phyloP scores from a whole-genome alignment of 2,797 vertebrate species.

The Poecilia picta region DNA sequence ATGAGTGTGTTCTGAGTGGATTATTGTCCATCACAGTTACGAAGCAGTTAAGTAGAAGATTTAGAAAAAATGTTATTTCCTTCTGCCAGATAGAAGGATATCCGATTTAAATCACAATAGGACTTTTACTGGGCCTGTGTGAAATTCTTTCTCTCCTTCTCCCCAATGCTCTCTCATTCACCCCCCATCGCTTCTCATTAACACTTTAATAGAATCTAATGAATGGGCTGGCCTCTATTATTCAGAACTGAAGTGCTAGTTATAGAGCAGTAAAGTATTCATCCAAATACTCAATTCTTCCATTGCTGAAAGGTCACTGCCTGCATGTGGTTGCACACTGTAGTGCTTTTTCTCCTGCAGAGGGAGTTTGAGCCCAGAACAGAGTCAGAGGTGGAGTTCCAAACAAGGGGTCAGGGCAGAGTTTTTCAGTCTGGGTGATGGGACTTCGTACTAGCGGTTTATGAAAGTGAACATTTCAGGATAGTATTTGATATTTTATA shows the following conservation, averaged over 20 bases:
- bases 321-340: slow-evolving; percentile 1
- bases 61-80: slow-evolving; percentile 41
- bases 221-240: slow-evolving; percentile 51
- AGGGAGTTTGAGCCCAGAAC: slow-evolving; percentile 12
- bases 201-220: slow-evolving; percentile 54
- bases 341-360: neutral
- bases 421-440: neutral
- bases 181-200: slow-evolving; percentile 9
- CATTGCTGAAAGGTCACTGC: slow-evolving; percentile 15
- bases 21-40: slow-evolving; percentile 5
- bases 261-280: slow-evolving; percentile 25
- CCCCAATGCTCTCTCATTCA: slow-evolving; percentile 5
- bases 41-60: slow-evolving; percentile 30
- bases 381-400: neutral
- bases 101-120: slow-evolving; percentile 37
- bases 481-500: neutral
- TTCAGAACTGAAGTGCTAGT: slow-evolving; percentile 31
- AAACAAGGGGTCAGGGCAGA: neutral
- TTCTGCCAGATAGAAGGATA: slow-evolving; percentile 42
- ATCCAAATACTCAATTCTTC: slow-evolving; percentile 27
- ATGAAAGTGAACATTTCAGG: slow-evolving; percentile 1
- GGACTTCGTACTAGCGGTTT: neutral
- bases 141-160: slow-evolving; percentile 10
- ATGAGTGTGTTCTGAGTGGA: slow-evolving; percentile 13
- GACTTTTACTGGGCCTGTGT: slow-evolving; percentile 1